phyloP scores from a whole-genome alignment of 2,888 invertebrate species.

The Sepioteuthis lessoniana region DNA sequence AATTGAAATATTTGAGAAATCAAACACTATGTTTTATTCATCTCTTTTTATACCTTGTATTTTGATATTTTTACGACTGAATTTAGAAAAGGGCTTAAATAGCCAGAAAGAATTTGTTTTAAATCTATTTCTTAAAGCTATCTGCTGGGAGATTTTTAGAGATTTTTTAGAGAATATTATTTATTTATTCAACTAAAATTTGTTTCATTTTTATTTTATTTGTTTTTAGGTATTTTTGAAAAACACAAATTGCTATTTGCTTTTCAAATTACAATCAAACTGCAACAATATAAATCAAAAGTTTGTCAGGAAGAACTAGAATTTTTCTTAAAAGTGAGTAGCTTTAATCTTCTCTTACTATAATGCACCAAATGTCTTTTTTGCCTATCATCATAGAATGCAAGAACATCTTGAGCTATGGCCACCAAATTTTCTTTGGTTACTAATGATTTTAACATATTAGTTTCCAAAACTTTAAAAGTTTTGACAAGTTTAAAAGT shows the following conservation, averaged over 20 bases:
- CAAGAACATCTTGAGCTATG: too few species aligned
- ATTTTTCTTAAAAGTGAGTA: conserved; percentile 88
- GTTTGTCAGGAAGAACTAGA: conserved; percentile 85
- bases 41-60: background rate
- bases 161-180: background rate
- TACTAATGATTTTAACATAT: too few species aligned
- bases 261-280: conserved; percentile 89
- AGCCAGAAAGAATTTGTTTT: too few species aligned
- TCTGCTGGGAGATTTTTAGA: background rate
- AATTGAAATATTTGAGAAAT: too few species aligned
- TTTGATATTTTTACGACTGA: background rate
- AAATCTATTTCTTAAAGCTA: too few species aligned
- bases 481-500: too few species aligned
- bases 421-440: too few species aligned
- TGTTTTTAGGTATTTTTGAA: conserved; percentile 85
- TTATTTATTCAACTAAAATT: background rate
- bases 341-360: background rate
- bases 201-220: background rate
- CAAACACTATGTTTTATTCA: too few species aligned
- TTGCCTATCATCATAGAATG: too few species aligned
- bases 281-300: conserved; percentile 83
- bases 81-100: too few species aligned
- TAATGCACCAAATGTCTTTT: too few species aligned
- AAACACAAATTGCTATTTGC: conserved; percentile 91
- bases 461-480: too few species aligned